phyloP scores from a whole-genome alignment of 2,888 invertebrate genomes.

The Eristalinus sepulchralis region DNA sequence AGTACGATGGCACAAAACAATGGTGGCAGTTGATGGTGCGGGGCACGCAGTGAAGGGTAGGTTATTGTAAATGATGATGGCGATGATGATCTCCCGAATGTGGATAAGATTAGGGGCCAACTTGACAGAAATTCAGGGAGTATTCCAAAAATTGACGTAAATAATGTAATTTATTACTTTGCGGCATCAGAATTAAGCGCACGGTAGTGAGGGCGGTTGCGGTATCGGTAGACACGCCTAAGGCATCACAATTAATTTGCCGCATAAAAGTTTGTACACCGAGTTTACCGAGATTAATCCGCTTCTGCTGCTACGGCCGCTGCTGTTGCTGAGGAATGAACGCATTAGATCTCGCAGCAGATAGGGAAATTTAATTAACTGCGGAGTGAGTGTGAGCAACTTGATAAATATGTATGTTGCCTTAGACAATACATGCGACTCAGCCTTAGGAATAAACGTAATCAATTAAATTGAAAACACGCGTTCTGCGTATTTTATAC shows the following conservation, averaged over 20 bases:
- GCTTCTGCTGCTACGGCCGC: constrained; percentile 31
- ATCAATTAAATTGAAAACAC: constrained; percentile 13
- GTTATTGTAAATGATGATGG: constrained; percentile 11
- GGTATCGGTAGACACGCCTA: constrained; percentile 48
- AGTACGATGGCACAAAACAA: background rate
- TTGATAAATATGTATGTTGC: constrained; percentile 1
- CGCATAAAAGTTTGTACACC: constrained; percentile 43
- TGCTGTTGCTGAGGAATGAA: constrained; percentile 32
- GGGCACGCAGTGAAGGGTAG: background rate
- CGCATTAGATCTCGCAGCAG: constrained; percentile 37
- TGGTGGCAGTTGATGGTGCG: background rate
- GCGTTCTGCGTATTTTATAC: background rate
- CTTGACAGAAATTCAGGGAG: constrained; percentile 22
- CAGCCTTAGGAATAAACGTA: constrained; percentile 1
- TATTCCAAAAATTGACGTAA: constrained; percentile 40
- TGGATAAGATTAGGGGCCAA: background rate
- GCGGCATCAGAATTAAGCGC: constrained; percentile 43
- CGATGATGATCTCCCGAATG: constrained; percentile 20
- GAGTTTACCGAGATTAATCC: constrained; percentile 43
- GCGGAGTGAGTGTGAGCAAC: constrained; percentile 16
- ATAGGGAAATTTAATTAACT: constrained; percentile 58
- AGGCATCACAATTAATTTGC: constrained; percentile 59
- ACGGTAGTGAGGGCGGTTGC: constrained; percentile 13
- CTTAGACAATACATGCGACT: background rate
- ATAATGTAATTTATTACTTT: constrained; percentile 58